These are phyloP conservation scores for Drosophila mauritiana DNA, from an alignment of 1,140 invertebrate species.

Conservation along the genomic window DNA sequence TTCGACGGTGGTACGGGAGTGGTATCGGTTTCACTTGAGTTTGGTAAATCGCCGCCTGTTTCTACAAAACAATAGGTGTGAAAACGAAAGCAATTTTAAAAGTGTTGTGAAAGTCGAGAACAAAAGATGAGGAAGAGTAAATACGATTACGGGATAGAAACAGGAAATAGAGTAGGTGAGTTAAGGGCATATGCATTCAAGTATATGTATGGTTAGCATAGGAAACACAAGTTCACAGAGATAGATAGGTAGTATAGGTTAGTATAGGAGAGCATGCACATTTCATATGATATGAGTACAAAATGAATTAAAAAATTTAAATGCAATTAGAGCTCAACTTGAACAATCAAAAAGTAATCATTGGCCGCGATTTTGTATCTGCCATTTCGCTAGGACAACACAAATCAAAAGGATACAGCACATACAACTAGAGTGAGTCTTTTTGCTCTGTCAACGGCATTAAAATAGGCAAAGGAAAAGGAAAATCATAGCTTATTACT, in stretches of 20 bases:
- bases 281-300: slow-evolving; percentile 42
- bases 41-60: slow-evolving; percentile 81
- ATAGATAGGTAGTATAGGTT: slow-evolving; percentile 33
- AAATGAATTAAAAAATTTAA: slow-evolving; percentile 53
- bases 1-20: slow-evolving; percentile 78
- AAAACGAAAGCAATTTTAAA: slow-evolving; percentile 83
- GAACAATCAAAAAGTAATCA: slow-evolving; percentile 75
- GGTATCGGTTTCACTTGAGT: slow-evolving; percentile 79
- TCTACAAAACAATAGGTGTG: slow-evolving; percentile 84
- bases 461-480: slow-evolving; percentile 33
- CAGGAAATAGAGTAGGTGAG: slow-evolving; percentile 11
- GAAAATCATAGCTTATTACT: slow-evolving; percentile 28
- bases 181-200: slow-evolving; percentile 43
- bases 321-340: slow-evolving; percentile 85
- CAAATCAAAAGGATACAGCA: slow-evolving; percentile 34
- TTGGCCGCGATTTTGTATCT: slow-evolving; percentile 51
- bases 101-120: slow-evolving; percentile 77
- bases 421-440: slow-evolving; percentile 29
- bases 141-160: slow-evolving; percentile 46
- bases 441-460: slow-evolving; percentile 48
- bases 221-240: slow-evolving; percentile 49
- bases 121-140: slow-evolving; percentile 64
- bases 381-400: slow-evolving; percentile 17
- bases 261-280: slow-evolving; percentile 42
- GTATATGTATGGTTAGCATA: slow-evolving; percentile 30